Percentiles rank a stretch among this genome's conserved stretches.
Conservation (phyloP, 2,888 invertebrate species). For the Chaetogeoica ovagalla region DNA sequence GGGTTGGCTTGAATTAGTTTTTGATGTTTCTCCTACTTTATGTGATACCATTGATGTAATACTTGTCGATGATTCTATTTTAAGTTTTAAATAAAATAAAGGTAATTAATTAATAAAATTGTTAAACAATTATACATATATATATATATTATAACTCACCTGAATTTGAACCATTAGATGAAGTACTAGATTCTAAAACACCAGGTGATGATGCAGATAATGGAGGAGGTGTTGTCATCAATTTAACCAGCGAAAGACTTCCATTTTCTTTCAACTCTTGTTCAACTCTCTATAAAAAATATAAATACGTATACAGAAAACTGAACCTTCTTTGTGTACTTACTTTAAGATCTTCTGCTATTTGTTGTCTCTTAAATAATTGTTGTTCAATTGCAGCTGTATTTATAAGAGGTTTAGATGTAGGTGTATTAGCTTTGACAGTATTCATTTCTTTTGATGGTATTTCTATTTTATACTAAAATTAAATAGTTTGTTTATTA, state of each 20-base stretch:
- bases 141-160: conserved; percentile 19
- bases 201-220: conserved; percentile 43
- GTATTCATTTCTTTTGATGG: conserved; percentile 61
- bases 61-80: conserved; percentile 22
- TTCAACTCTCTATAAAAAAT: conserved; percentile 66
- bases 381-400: conserved; percentile 64
- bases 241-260: conserved; percentile 46
- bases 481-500: not conserved
- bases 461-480: conserved; percentile 45
- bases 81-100: not conserved
- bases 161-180: conserved; percentile 46
- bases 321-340: not conserved
- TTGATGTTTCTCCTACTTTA: conserved; percentile 24
- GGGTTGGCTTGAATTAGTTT: conserved; percentile 37
- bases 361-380: conserved; percentile 70
- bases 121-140: not conserved
- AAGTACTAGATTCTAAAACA: conserved; percentile 49
- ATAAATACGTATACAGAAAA: not conserved
- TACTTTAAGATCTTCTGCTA: conserved; percentile 69
- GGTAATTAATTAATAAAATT: not conserved
- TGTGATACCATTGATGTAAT: conserved; percentile 6
- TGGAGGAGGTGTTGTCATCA: conserved; percentile 41
- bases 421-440: conserved; percentile 59
- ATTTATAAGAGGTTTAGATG: conserved; percentile 56
- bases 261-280: conserved; percentile 64